Conservation (phyloP, 2,797 vertebrate genomes). For the Simalia tracyae region DNA sequence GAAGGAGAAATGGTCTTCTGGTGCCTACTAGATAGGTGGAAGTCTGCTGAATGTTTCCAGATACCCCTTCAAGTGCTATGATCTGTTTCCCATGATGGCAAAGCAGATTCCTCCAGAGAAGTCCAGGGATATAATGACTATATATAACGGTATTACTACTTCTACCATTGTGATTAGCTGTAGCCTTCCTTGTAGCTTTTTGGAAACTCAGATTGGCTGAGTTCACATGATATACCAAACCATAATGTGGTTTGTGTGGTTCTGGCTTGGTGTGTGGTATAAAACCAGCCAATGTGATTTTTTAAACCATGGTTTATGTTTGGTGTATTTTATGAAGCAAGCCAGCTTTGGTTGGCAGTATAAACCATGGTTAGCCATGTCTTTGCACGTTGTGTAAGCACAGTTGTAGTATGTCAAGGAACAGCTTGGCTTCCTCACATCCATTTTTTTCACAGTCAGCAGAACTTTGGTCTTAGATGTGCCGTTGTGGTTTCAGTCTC, state of each 20-base stretch:
- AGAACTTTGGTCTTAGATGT: not conserved
- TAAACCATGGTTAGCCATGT: not conserved
- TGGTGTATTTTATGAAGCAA: not conserved
- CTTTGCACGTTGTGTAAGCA: not conserved
- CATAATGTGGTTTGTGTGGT: not conserved
- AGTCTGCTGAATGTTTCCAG: not conserved
- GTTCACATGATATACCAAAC: not conserved
- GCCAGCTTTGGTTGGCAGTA: not conserved
- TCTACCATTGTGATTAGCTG: not conserved
- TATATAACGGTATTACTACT: not conserved
- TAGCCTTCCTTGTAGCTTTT: not conserved
- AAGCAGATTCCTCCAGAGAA: not conserved
- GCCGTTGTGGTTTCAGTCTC: not conserved
- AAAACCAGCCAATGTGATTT: not conserved
- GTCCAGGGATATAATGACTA: not conserved
- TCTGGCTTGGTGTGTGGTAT: not conserved
- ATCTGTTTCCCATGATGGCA: not conserved
- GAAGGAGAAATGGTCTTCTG: not conserved
- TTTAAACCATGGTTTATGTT: not conserved
- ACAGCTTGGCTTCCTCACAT: not conserved
- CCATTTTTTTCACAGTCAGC: not conserved
- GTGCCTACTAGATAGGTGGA: not conserved
- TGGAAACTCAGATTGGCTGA: not conserved
- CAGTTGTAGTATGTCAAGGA: not conserved
- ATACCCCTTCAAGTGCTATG: not conserved